Base-by-base conservation (phyloP, 2,797 vertebrate species). In the Rousettus madagascariensis region DNA sequence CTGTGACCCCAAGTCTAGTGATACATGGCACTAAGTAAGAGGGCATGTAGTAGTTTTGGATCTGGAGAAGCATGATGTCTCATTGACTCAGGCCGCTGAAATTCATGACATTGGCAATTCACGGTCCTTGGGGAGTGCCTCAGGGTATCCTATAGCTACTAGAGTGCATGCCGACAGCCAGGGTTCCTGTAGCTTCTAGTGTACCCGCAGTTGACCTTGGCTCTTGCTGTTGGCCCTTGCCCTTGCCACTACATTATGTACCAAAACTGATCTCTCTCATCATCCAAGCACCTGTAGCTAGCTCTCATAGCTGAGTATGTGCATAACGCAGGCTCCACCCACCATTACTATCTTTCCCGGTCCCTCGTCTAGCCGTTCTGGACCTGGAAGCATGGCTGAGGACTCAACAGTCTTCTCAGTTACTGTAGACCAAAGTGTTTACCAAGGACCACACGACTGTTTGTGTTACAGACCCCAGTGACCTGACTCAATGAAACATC, bases 391-490 rank as follows among this genome's bases (percentile, higher is more conserved):
- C 19, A 26, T 41, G 36, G 77, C 11, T 80, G 17, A 38, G 3
- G 5, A 57, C 5, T 17, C 30, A 46, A 2, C 9, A 46, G 26
- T 24, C 24, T n/a, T 28, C 10, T 15, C 38, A 36, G 5, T 24
- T 71, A 49, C 38, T 36, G 26, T n/a, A 80, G n/a, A 59, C 16
- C 49, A 12, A 8, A 9, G 4, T 68, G 8, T 22, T 59, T 43
- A 3, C 65, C 12, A 49, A 59, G 43, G 12, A 12, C 12, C 24
- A n/a, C 12, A 41, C 4, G 3, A 43, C 38, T 61, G 19, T 43
- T 0, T 0, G 12, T 38, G 24, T 49, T 46, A 24, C 30, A 15
- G 8, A 57, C 61, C 17, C 6, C 36, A 55, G 49, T 30, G 30
- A 3, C 30, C 30, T 59, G 17, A 68, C 38, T 6, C 61, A 68